Base-by-base conservation (phyloP, 2,888 invertebrate species). In the Zygaena filipendulae region DNA sequence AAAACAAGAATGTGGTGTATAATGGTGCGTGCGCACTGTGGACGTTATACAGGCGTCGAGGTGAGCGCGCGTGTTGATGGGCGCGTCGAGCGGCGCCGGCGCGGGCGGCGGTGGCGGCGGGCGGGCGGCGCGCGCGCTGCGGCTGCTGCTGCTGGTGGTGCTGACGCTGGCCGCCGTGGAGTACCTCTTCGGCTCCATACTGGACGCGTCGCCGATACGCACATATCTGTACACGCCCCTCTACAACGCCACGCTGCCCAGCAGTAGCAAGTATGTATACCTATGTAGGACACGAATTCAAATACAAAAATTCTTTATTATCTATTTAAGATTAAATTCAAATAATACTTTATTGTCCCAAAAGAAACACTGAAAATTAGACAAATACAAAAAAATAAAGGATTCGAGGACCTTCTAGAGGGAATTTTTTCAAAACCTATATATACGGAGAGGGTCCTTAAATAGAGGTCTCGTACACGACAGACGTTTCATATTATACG, bases 161-260 rank as follows among this genome's bases (percentile, higher is more conserved):
- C 62, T 87, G 39, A 82, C 84, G 35, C 81, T 88, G 29, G 84
- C 87, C 29, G 83, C 83, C n/a, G 75, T 88, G 27, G 87, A 88
- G 66, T 88, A 86, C 69, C 81, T 87, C 38, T 85, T 86, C 67
- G 87, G 86, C 44, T 82, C 84, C 29, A 82, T 86, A 36, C 72
- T 86, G 38, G 85, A 87, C 51, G 71, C 70, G 9, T 81, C 81
- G 28, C 74, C 70, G 16, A 59, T 77, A 42, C 44, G 67, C 47
- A 68, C 82, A 36, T 71, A 74, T 44, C 52, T 81, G 36, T 60
- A 83, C 59, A 82, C 82, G 33, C 77, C 79, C 22, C 42, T 59
- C 2, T 67, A 67, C 35, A 75, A 75, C 59, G 62, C 71, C 11
- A 71, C 75, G 11, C 70, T 66, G 43, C 54, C 70, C 23, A 59